A percentile compares a stretch with the other conserved stretches of the same genome.
Evolutionary conservation across 2,113 vertebrate species (phyloP).

Genomic region (Cyanoderma ruficeps): DNA sequence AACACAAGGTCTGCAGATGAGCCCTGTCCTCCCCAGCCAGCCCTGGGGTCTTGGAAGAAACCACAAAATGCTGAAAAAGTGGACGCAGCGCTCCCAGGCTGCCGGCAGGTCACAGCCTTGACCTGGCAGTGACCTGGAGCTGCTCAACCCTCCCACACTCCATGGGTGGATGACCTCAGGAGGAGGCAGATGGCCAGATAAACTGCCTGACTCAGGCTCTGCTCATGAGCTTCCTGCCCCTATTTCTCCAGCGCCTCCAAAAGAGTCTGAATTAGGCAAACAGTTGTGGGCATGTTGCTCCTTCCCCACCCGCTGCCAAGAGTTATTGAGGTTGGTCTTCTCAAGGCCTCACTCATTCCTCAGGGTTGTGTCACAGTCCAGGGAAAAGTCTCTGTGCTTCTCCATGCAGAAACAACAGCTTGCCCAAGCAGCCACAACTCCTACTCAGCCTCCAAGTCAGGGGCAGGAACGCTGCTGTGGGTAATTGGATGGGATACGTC

Average conservation of each 20-base stretch:
- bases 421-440: background rate
- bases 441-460: accelerated
- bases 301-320: background rate
- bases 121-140: background rate
- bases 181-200: background rate
- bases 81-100: accelerated
- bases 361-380: background rate
- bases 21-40: background rate
- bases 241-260: background rate
- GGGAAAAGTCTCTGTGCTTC: background rate
- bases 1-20: background rate
- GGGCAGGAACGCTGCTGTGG: background rate
- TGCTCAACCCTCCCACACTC: background rate
- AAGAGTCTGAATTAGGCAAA: background rate
- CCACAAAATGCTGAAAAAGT: accelerated
- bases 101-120: background rate
- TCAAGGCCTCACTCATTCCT: background rate
- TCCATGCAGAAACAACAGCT: background rate
- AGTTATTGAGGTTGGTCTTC: background rate
- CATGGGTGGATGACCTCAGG: background rate
- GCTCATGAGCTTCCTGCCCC: background rate
- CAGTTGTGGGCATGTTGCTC: background rate
- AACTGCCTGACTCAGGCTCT: background rate
- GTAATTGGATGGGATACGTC: accelerated
- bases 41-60: background rate